Conservation (phyloP, 1,140 invertebrate genomes). For the Telenomus remus region DNA sequence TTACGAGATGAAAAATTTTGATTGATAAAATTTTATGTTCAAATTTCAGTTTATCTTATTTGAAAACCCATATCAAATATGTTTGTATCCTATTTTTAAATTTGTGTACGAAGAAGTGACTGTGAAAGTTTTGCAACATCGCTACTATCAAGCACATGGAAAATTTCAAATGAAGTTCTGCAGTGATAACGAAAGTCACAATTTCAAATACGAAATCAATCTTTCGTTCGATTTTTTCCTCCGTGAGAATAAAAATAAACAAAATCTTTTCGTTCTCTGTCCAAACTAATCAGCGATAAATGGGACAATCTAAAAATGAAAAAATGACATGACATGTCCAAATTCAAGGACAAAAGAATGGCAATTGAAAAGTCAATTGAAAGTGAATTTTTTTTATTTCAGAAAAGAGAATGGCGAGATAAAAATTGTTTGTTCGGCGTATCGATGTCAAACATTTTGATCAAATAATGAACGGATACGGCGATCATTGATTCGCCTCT, state of each 20-base stretch:
- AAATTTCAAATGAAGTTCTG: constrained; percentile 12
- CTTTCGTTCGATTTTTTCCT: not conserved
- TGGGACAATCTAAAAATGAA: not conserved
- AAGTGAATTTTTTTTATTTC: no score
- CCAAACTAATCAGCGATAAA: not conserved
- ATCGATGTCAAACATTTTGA: not conserved
- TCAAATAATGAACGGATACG: constrained; percentile 10
- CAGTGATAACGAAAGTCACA: constrained; percentile 2
- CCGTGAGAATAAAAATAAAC: no score
- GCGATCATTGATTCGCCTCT: constrained; percentile 18
- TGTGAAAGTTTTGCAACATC: constrained; percentile 15
- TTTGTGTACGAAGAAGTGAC: not conserved
- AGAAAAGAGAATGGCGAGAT: no score
- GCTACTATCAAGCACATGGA: constrained; percentile 10
- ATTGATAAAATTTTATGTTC: not conserved
- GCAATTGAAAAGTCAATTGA: no score
- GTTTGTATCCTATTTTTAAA: constrained; percentile 1
- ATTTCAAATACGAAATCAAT: constrained; percentile 14
- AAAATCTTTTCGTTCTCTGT: not conserved
- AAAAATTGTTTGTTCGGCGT: no score
- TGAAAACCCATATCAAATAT: not conserved
- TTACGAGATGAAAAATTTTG: not conserved
- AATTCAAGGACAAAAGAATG: no score
- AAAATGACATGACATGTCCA: not conserved
- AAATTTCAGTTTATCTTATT: no score